These are phyloP conservation scores for Chelmon rostratus DNA, from an alignment of 2,797 vertebrate species.

Conservation along the genomic window DNA sequence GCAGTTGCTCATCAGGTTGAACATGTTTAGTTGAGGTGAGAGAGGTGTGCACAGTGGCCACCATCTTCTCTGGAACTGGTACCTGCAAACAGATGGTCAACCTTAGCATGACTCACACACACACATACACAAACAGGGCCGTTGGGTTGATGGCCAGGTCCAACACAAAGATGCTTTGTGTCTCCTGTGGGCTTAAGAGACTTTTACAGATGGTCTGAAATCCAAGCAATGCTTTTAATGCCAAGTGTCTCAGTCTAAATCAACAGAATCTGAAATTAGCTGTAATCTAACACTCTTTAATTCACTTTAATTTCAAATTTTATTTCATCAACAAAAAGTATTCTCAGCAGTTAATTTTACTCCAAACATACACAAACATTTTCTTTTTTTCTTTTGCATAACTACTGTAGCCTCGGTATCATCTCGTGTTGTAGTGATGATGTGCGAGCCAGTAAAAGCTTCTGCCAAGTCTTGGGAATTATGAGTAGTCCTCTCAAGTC, in stretches of 20 bases:
- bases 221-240: constrained; percentile 9
- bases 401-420: neutral
- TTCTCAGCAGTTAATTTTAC: neutral
- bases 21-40: constrained; percentile 86
- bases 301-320: neutral
- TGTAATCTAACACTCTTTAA: neutral
- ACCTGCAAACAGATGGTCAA: constrained; percentile 72
- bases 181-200: constrained; percentile 42
- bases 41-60: constrained; percentile 81
- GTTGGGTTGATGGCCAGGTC: neutral
- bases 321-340: neutral
- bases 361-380: neutral
- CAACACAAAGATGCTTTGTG: constrained; percentile 39
- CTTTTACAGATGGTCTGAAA: constrained; percentile 50
- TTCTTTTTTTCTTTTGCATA: neutral
- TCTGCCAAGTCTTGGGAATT: neutral
- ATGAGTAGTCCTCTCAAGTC: neutral
- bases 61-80: constrained; percentile 85
- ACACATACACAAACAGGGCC: constrained; percentile 1
- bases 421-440: neutral
- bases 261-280: constrained; percentile 14
- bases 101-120: constrained; percentile 26
- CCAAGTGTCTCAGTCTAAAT: constrained; percentile 19
- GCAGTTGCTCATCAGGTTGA: constrained; percentile 90
- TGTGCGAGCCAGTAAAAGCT: neutral